Base-by-base conservation (phyloP, 1,140 invertebrate genomes). In the Myzus persicae region DNA sequence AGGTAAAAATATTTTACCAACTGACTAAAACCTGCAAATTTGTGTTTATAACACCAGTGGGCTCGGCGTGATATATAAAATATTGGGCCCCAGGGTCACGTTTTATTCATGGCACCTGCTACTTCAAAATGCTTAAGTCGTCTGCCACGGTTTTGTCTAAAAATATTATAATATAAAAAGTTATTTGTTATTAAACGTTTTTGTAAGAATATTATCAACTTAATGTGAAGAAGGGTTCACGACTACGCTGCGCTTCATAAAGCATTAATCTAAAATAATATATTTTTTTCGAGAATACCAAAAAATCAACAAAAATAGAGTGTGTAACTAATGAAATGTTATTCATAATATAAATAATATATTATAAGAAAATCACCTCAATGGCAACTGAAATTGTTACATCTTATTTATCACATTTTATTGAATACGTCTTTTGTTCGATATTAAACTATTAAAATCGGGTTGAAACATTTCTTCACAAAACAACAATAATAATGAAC, bases 401-500 rank as follows among this genome's bases (percentile, higher is more conserved):
- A 76, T 76, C 31, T n/a, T n/a, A 18, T n/a, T 76, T n/a, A n/a
- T n/a, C 31, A 36, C 36, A 76, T n/a, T 76, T 76, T 76, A 76
- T n/a, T 76, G 59, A n/a, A n/a, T 76, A 18, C 14, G 14, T 14
- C 31, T 76, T 76, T 76, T 76, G 59, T 76, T 76, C 59, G n/a
- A 76, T 76, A 36, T 67, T 36, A 76, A n/a, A 76, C 14, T 76
- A 9, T 76, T 76, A n/a, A 76, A 76, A 76, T 76, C 14, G 3
- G n/a, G n/a, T 76, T n/a, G 31, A 76, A 76, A n/a, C 7, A n/a
- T 76, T 76, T n/a, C 31, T 76, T 67, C n/a, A 18, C 14, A 76
- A n/a, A 76, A 76, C 59, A n/a, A 76, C 14, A n/a, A 76, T 76
- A n/a, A 76, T 76, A 76, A 76, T 76, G 59, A 76, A 76, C 59